Evolutionary conservation across 2,113 vertebrate genomes (phyloP).

Genomic region (Lethenteron camtschaticum): DNA sequence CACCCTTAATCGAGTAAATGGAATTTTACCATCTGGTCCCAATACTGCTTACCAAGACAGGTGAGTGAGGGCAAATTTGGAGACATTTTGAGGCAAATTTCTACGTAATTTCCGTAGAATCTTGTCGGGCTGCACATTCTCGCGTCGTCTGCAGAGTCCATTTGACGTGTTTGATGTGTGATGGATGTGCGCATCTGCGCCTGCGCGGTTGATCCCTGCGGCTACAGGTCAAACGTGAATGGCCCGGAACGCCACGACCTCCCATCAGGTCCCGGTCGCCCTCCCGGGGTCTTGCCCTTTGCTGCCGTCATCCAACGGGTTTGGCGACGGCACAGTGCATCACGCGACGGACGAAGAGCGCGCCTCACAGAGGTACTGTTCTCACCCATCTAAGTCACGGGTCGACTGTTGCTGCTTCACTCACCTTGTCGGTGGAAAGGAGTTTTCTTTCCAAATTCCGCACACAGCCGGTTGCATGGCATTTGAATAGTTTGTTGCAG

Average conservation of each 20-base stretch:
- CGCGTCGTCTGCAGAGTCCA: too few relatives aligned
- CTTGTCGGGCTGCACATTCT: too few relatives aligned
- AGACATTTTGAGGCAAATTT: too few relatives aligned
- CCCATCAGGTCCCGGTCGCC: background rate
- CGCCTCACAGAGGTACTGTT: background rate
- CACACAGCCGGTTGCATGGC: background rate
- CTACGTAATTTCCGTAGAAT: too few relatives aligned
- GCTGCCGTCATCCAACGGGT: background rate
- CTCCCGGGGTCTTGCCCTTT: background rate
- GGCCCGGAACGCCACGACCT: conserved; percentile 1
- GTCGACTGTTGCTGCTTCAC: background rate
- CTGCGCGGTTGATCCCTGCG: background rate
- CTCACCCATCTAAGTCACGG: background rate
- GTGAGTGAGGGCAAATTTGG: background rate
- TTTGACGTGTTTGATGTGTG: too few relatives aligned
- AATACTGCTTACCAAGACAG: conserved; percentile 1
- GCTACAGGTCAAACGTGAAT: conserved; percentile 1
- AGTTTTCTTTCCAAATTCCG: background rate
- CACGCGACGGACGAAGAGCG: background rate
- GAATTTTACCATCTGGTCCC: conserved; percentile 1
- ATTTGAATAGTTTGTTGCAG: too few relatives aligned
- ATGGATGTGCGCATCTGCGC: too few relatives aligned
- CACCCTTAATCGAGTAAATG: conserved; percentile 3
- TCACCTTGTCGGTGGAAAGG: background rate
- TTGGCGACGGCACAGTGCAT: background rate